Percentiles rank a stretch among this genome's conserved stretches.
Conservation (phyloP, 1,140 invertebrate species). For the Cherax quadricarinatus region DNA sequence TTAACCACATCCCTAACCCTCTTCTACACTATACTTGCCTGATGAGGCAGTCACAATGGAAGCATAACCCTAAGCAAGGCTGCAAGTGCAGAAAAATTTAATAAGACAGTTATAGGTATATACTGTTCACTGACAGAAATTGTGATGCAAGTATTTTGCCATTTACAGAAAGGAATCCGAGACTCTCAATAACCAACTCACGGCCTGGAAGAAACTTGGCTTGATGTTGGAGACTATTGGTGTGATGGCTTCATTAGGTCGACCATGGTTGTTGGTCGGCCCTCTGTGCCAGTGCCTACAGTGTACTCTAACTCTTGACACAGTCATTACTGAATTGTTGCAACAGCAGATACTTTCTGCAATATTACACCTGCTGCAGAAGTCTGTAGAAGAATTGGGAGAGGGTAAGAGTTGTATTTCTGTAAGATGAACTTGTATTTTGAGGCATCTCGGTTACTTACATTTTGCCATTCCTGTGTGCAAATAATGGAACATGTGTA, state of each 20-base stretch:
- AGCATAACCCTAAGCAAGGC: too few relatives aligned
- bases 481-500: too few relatives aligned
- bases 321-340: slow-evolving; percentile 17
- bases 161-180: slow-evolving; percentile 26
- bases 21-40: too few relatives aligned
- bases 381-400: slow-evolving; percentile 34
- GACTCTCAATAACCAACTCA: background rate
- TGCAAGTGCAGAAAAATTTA: too few relatives aligned
- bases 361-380: slow-evolving; percentile 52
- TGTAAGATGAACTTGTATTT: too few relatives aligned
- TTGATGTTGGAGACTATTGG: slow-evolving; percentile 56
- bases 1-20: too few relatives aligned
- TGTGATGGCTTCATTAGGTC: slow-evolving; percentile 33
- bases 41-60: too few relatives aligned
- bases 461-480: too few relatives aligned
- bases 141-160: background rate
- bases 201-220: slow-evolving; percentile 32
- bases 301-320: slow-evolving; percentile 31
- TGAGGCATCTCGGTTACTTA: too few relatives aligned
- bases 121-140: too few relatives aligned
- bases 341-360: slow-evolving; percentile 58
- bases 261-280: slow-evolving; percentile 42
- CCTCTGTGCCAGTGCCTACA: slow-evolving; percentile 41
- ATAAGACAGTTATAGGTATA: too few relatives aligned
- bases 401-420: background rate